phyloP scores from a whole-genome alignment of 37 sponge, comb jelly and placozoan genomes.

The Cliona cf. orientalis region DNA sequence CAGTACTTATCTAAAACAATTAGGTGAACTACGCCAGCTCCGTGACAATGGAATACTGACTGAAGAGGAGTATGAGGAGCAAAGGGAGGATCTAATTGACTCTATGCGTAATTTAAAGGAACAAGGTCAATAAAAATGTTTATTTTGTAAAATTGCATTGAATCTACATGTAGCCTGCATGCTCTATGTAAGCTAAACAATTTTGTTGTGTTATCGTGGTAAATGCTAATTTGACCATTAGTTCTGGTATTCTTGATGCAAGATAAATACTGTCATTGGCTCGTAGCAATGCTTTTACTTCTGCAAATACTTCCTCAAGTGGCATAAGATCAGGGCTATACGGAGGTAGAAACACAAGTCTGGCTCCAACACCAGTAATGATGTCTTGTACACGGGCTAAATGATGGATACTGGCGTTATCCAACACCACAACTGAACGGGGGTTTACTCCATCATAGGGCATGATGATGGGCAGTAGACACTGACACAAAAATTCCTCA shows the following conservation, averaged over 20 bases:
- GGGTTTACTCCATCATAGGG: slow-evolving; percentile 22
- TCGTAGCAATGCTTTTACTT: slow-evolving; percentile 6
- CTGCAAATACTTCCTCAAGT: slow-evolving; percentile 14
- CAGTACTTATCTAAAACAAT: neutral
- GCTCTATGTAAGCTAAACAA: slow-evolving; percentile 23
- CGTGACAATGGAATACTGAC: slow-evolving; percentile 17
- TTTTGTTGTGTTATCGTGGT: slow-evolving; percentile 5
- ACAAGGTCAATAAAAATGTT: neutral
- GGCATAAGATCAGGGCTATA: slow-evolving; percentile 24
- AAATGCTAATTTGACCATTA: slow-evolving; percentile 4
- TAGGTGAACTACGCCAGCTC: neutral
- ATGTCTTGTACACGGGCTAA: neutral
- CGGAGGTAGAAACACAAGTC: slow-evolving; percentile 12
- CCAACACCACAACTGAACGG: slow-evolving; percentile 22
- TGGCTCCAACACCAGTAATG: slow-evolving; percentile 21
- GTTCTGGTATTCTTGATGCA: neutral
- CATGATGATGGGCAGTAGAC: slow-evolving; percentile 9
- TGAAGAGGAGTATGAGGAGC: slow-evolving; percentile 20
- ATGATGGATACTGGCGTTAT: slow-evolving; percentile 15
- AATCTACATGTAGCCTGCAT: neutral
- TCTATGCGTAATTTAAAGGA: slow-evolving; percentile 7
- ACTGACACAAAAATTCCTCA: slow-evolving; percentile 8
- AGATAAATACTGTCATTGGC: neutral
- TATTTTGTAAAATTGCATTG: neutral
- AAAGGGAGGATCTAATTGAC: slow-evolving; percentile 2